These are phyloP conservation scores for Alectura lathami DNA, from an alignment of 2,113 vertebrate species.

Conservation along the genomic window DNA sequence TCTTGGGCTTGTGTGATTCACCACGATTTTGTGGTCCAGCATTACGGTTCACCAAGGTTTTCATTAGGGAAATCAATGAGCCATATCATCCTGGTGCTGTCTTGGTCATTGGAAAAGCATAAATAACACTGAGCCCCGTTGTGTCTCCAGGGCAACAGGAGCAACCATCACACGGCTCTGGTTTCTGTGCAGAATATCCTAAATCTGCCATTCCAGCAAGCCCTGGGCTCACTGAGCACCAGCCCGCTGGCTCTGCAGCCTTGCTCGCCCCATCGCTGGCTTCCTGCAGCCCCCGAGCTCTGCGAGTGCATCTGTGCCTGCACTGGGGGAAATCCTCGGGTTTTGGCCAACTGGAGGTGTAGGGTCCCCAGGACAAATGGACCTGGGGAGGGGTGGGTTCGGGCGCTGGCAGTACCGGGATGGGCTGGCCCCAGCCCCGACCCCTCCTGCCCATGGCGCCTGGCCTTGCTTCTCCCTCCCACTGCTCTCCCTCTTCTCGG, in stretches of 20 bases:
- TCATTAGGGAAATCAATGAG: slow-evolving; percentile 37
- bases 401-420: accelerated
- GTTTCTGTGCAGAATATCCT: neutral
- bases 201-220: neutral
- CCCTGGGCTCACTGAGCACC: neutral
- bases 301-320: accelerated
- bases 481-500: no score
- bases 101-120: neutral
- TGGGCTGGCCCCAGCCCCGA: accelerated
- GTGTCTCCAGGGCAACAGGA: slow-evolving; percentile 40
- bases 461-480: neutral
- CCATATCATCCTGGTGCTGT: neutral
- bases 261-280: accelerated
- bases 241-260: neutral
- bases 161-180: neutral
- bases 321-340: neutral
- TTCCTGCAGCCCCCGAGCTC: neutral
- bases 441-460: neutral
- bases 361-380: neutral
- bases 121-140: neutral
- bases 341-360: neutral
- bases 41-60: neutral
- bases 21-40: neutral
- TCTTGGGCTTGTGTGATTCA: neutral
- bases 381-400: neutral